Evolutionary conservation across 2,113 vertebrate species (phyloP), one percentile per base, ranked within the genome.

Genomic region (Trochalopteron elliotii): DNA sequence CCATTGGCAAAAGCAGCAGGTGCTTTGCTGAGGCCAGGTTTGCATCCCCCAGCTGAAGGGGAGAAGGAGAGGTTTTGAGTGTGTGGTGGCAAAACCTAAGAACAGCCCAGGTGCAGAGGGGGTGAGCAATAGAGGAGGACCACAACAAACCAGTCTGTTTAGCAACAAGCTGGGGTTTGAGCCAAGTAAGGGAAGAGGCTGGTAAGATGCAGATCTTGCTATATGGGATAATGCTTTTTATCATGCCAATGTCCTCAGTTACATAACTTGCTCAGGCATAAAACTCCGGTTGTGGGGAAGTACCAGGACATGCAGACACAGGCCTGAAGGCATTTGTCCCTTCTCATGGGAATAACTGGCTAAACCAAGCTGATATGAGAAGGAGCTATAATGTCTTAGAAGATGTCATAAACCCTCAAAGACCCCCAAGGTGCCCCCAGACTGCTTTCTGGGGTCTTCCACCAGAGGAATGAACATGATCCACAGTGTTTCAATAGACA

Each of bases 361-460:
- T 69, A 60, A 87, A 77, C 18, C 15, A 53, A 39, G 6, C 1
- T 1, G 5, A 60, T 0, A 0, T 39, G 45, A 69, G 27, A 52
- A 68, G 33, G 4, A 77, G 15, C 27, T 52, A 10, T 28, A 44
- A 68, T 10, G 27, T 52, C 55, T 52, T 33, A 60, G 37, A 44
- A 52, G 33, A 33, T 33, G 22, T 44, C 45, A 60, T 19, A 39
- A 60, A 39, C 55, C 12, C 39, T 39, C 22, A 45, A 37, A 68
- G 27, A 33, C 18, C 12, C 27, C 33, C 53, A 15, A 67, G 50
- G 37, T 59, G 8, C 1, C 24, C 24, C 44, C 25, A 50, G 31
- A 67, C 21, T 67, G 1, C 31, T 52, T 68, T 68, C 44, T 77
- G 7, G 13, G 9, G 25, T 11, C 45, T 45, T 53, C 33, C 23